Base-by-base conservation (phyloP, 2,888 invertebrate species). In the Drosophila monieri region DNA sequence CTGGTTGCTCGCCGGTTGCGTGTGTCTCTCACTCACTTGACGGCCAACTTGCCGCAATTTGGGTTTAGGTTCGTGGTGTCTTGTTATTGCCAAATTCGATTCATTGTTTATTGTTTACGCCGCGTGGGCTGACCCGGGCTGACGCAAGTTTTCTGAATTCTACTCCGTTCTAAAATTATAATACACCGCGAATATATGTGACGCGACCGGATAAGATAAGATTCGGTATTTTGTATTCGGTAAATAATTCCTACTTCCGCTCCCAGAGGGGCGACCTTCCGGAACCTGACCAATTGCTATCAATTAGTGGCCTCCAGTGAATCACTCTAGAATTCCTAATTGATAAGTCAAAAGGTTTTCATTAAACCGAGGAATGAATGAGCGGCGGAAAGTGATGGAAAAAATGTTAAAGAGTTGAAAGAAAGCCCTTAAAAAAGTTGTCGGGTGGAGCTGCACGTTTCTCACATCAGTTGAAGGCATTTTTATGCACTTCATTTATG, bases 111-210 rank as follows among this genome's bases (percentile, higher is more conserved):
- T 67, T 66, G 43, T 30, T 56, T 49, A 48, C 35, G 48, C 49
- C 18, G 60, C 67, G 81, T 85, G 79, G 79, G 87, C 44, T 76
- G 67, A 49, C 57, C 58, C 55, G 35, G 64, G 62, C 73, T 87
- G 84, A 84, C 84, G 84, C 83, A 85, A 87, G 65, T 87, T 59
- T 59, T 69, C 44, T 43, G 46, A 73, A 56, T 51, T 68, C 74
- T 74, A 71, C 60, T 18, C 18, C 35, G 12, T 21, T 49, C 18
- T 15, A 25, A 52, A 81, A 79, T 86, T 84, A 85, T 81, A 84
- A 79, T 76, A 76, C 37, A 9, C 39, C 12, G 18, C 39, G n/a
- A 23, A 75, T 51, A 39, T 48, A 53, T 54, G 48, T 54, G 77
- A 77, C 73, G 74, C 67, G 76, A 75, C 74, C 69, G 78, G 76